Percentiles rank a stretch among this genome's conserved stretches.
Evolutionary conservation across 1,140 invertebrate species (phyloP).

Genomic region (Anastrepha ludens): DNA sequence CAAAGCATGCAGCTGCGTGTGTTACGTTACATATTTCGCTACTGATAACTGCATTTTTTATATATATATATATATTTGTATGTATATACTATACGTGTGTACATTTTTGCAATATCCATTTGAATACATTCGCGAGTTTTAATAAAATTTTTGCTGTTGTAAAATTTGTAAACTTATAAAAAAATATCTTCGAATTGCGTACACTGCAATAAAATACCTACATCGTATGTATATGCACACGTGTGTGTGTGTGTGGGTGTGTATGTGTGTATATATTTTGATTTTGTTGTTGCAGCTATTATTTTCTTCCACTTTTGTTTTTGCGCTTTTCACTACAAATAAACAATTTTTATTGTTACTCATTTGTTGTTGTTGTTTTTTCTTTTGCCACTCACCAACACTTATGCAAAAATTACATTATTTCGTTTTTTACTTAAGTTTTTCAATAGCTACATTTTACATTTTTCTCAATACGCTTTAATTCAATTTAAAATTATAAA

Average conservation of each 20-base stretch:
- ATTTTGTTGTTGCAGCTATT: not conserved
- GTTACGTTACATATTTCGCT: not conserved
- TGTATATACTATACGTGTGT: no score
- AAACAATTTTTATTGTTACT: not conserved
- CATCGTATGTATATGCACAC: not conserved
- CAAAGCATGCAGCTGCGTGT: slow-evolving; percentile 17
- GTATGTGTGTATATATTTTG: not conserved
- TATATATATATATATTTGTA: not conserved
- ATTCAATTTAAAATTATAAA: slow-evolving; percentile 40
- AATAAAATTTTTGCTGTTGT: not conserved
- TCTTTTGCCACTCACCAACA: not conserved
- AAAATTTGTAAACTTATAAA: slow-evolving; percentile 3
- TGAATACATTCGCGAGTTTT: not conserved
- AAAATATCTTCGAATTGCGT: not conserved
- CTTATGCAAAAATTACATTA: not conserved
- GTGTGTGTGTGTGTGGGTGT: not conserved
- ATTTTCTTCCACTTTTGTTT: not conserved
- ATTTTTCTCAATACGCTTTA: not conserved
- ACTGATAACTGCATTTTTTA: not conserved
- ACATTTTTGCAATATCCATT: not conserved
- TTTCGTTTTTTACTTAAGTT: not conserved
- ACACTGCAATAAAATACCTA: not conserved
- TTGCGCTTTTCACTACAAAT: not conserved
- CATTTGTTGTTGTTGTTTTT: not conserved
- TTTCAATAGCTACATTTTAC: not conserved